These are phyloP conservation scores for Anniella stebbinsi DNA, from an alignment of 2,797 vertebrate genomes.

Conservation along the genomic window DNA sequence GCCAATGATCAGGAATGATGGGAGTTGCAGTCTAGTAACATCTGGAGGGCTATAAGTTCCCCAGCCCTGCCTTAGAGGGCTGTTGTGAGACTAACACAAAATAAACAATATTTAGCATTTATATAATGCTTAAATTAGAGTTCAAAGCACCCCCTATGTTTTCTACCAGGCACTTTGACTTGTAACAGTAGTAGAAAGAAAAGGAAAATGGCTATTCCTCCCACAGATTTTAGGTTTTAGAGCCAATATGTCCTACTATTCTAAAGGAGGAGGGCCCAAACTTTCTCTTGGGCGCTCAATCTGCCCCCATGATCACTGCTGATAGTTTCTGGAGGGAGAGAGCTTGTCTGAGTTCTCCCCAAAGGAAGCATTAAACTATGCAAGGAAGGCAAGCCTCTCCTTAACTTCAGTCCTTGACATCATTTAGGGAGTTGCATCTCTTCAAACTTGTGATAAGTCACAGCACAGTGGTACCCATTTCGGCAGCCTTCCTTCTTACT, in stretches of 20 bases:
- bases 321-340: background rate
- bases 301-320: background rate
- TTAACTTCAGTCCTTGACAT: slow-evolving; percentile 35
- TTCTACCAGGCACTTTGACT: background rate
- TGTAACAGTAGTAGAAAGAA: background rate
- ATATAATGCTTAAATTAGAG: background rate
- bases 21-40: background rate
- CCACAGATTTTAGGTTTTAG: background rate
- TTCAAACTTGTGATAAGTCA: slow-evolving; percentile 31
- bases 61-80: background rate
- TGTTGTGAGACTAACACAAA: background rate
- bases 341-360: slow-evolving; percentile 4
- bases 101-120: background rate
- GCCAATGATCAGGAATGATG: background rate
- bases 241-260: background rate
- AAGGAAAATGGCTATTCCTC: background rate
- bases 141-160: background rate
- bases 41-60: background rate
- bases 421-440: slow-evolving; percentile 43
- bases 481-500: slow-evolving; percentile 34
- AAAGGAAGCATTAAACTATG: background rate
- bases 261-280: background rate
- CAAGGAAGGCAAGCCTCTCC: slow-evolving; percentile 34
- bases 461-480: slow-evolving; percentile 1
- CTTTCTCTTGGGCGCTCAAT: slow-evolving; percentile 15